These are phyloP conservation scores for Nephrocerus scutellatus DNA, from an alignment of 2,888 invertebrate genomes.

Conservation along the genomic window DNA sequence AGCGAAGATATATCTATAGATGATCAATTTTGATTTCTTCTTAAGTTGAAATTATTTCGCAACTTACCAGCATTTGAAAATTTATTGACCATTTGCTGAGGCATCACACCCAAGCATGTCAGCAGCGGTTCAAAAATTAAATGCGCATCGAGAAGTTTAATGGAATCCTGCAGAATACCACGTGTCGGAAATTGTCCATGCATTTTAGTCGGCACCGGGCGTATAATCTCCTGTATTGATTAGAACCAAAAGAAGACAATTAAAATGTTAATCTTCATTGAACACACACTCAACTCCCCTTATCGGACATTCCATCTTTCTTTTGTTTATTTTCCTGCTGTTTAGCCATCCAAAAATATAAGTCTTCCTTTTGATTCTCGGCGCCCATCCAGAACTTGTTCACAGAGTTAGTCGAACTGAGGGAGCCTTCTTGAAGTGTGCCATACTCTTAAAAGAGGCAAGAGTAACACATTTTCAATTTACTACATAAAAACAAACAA, in stretches of 20 bases:
- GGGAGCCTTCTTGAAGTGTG: constrained; percentile 67
- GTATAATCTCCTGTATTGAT: constrained; percentile 49
- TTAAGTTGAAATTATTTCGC: constrained; percentile 1
- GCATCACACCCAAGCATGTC: constrained; percentile 83
- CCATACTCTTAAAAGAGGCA: constrained; percentile 57
- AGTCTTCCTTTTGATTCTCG: constrained; percentile 68
- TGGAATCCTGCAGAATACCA: constrained; percentile 73
- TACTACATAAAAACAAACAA: too few relatives aligned
- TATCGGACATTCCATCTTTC: constrained; percentile 44
- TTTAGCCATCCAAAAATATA: constrained; percentile 95
- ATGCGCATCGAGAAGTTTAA: constrained; percentile 83
- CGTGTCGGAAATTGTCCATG: constrained; percentile 49
- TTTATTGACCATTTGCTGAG: constrained; percentile 64
- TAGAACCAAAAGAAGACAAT: background rate
- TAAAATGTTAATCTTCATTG: constrained; percentile 16
- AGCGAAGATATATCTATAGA: constrained; percentile 58
- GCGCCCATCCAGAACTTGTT: constrained; percentile 43
- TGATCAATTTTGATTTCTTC: constrained; percentile 29
- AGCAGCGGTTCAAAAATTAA: constrained; percentile 88
- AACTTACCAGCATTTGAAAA: constrained; percentile 39
- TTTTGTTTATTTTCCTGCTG: constrained; percentile 57
- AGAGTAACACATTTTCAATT: background rate
- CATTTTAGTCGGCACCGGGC: constrained; percentile 50
- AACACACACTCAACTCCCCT: too few relatives aligned
- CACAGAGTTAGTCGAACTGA: constrained; percentile 51